Percentiles rank a stretch among this genome's conserved stretches.
These are phyloP conservation scores for Calliphora vomitoria DNA, from an alignment of 2,888 invertebrate species.

Conservation along the genomic window DNA sequence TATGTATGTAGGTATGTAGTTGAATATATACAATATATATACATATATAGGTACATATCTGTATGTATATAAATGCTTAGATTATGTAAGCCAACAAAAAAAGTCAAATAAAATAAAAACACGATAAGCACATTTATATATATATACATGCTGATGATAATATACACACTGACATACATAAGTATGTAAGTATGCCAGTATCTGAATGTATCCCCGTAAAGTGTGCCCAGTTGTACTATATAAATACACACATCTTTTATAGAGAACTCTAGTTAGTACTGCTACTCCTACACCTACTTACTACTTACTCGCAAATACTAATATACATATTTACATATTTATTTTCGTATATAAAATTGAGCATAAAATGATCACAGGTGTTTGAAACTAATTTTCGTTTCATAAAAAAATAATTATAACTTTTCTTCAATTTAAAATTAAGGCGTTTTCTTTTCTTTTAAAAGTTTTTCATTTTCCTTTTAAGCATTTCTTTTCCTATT, in stretches of 20 bases:
- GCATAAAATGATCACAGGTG: constrained; percentile 38
- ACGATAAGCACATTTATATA: constrained; percentile 30
- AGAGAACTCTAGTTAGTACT: not conserved
- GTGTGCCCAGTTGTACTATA: not conserved
- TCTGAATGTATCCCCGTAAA: not conserved
- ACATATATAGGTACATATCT: not conserved
- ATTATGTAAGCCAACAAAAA: constrained; percentile 66
- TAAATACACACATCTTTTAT: constrained; percentile 5
- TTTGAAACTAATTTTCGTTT: constrained; percentile 9
- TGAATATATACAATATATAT: too few species aligned
- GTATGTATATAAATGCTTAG: constrained; percentile 42
- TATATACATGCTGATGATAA: constrained; percentile 9
- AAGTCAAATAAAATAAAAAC: constrained; percentile 23
- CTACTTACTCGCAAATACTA: not conserved
- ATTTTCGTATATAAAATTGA: not conserved
- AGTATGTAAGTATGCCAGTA: not conserved
- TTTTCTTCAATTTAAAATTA: constrained; percentile 5
- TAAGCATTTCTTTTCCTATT: not conserved
- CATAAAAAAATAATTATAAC: not conserved
- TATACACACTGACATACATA: not conserved
- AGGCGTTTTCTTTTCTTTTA: constrained; percentile 26
- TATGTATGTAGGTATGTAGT: constrained; percentile 31
- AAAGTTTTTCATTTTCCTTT: not conserved
- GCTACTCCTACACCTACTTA: not conserved
- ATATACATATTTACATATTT: not conserved